phyloP scores from a whole-genome alignment of 2,113 vertebrate genomes.

The Vimba vimba region DNA sequence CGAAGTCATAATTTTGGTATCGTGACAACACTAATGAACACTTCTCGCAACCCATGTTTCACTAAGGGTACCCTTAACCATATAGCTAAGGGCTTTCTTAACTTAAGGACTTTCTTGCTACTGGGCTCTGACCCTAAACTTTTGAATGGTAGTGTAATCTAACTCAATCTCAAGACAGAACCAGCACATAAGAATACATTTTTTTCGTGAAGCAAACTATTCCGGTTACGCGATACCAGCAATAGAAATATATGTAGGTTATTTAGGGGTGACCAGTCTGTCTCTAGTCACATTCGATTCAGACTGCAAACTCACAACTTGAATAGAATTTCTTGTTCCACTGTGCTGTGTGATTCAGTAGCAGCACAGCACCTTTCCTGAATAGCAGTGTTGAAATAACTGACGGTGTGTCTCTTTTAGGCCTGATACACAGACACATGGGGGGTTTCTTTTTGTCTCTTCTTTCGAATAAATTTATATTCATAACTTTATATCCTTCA shows the following conservation, averaged over 20 bases:
- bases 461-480: not conserved
- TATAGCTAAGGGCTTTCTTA: not conserved
- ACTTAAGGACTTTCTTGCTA: not conserved
- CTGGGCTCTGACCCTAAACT: not conserved
- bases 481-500: not conserved
- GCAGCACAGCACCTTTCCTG: not conserved
- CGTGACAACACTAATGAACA: too few species aligned
- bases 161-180: not conserved
- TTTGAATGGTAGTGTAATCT: not conserved
- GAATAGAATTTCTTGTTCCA: not conserved
- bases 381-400: not conserved
- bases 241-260: not conserved
- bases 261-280: not conserved
- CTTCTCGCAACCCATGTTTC: too few species aligned
- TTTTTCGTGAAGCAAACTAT: not conserved
- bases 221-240: not conserved
- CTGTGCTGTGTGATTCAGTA: not conserved
- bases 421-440: not conserved
- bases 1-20: too few species aligned
- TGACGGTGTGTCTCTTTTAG: not conserved
- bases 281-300: not conserved
- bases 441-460: not conserved
- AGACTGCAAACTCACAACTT: not conserved
- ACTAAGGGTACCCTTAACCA: too few species aligned
- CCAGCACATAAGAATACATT: not conserved